These are phyloP conservation scores for Chauna torquata DNA, from an alignment of 2,113 vertebrate species.

Conservation along the genomic window DNA sequence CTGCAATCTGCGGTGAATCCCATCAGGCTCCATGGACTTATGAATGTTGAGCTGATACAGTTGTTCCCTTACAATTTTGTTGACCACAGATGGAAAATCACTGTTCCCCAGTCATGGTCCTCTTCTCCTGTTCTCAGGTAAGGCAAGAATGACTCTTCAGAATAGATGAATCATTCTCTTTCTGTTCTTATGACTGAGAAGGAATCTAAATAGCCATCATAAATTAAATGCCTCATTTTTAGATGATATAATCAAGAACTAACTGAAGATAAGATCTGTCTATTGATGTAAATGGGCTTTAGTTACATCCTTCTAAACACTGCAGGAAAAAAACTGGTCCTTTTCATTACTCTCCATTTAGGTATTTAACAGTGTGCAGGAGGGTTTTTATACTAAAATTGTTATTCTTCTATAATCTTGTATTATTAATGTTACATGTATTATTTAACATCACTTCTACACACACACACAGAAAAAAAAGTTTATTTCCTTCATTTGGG, in stretches of 20 bases:
- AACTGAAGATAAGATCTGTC: not conserved
- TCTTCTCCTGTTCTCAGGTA: not conserved
- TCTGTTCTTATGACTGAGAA: not conserved
- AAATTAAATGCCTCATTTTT: not conserved
- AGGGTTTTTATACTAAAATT: not conserved
- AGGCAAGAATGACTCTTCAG: not conserved
- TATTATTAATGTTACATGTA: not conserved
- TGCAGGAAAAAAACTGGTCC: not conserved
- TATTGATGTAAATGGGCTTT: not conserved
- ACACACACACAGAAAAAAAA: not conserved
- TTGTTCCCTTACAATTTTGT: too few species aligned
- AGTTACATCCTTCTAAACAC: not conserved
- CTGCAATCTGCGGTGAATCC: too few species aligned
- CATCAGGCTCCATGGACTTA: too few species aligned
- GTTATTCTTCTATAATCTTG: not conserved
- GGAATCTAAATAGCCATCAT: not conserved
- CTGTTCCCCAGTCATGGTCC: too few species aligned
- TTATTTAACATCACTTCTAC: not conserved
- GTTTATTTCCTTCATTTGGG: not conserved
- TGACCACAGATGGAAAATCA: too few species aligned
- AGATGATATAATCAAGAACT: not conserved
- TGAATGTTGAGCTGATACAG: too few species aligned
- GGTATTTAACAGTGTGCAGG: not conserved
- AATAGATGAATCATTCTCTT: not conserved
- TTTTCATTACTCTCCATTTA: not conserved